These are phyloP conservation scores for Lithophane ornitopus DNA, from an alignment of 2,888 invertebrate species.

Conservation along the genomic window DNA sequence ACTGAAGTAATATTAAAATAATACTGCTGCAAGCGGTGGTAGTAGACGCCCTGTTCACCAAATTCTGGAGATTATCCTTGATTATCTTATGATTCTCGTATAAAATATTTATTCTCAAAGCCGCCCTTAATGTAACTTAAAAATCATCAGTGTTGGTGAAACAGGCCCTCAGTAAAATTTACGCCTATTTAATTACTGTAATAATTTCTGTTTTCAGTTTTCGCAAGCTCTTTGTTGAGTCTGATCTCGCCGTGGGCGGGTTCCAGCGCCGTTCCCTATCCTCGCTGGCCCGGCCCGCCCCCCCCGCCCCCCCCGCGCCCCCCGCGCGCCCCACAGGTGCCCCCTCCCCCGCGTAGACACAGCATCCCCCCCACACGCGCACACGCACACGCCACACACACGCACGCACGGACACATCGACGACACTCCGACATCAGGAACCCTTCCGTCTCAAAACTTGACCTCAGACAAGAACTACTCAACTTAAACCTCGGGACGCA, in stretches of 20 bases:
- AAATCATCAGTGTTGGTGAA: neutral
- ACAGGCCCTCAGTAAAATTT: neutral
- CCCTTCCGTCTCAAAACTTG: conserved; percentile 73
- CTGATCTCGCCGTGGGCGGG: conserved; percentile 92
- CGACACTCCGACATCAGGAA: conserved; percentile 73
- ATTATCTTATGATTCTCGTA: neutral
- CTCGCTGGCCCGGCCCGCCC: conserved; percentile 90
- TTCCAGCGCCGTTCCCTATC: conserved; percentile 96
- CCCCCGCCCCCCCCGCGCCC: conserved; percentile 77
- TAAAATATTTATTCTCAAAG: neutral
- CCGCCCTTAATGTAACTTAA: neutral
- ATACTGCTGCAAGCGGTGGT: no score
- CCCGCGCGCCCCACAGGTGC: conserved; percentile 88
- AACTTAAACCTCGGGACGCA: conserved; percentile 78
- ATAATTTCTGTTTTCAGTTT: conserved; percentile 91
- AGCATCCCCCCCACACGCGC: conserved; percentile 72
- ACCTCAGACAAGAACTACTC: conserved; percentile 84
- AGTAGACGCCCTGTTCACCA: no score
- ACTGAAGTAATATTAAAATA: no score
- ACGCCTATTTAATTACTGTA: neutral
- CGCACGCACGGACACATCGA: conserved; percentile 55
- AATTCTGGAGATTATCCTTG: neutral
- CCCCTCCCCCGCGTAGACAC: conserved; percentile 86
- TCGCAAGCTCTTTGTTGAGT: conserved; percentile 97
- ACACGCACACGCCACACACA: conserved; percentile 63